Base-by-base conservation (phyloP, 37 sponge, comb jelly and placozoan genomes). In the Axinella damicornis region DNA sequence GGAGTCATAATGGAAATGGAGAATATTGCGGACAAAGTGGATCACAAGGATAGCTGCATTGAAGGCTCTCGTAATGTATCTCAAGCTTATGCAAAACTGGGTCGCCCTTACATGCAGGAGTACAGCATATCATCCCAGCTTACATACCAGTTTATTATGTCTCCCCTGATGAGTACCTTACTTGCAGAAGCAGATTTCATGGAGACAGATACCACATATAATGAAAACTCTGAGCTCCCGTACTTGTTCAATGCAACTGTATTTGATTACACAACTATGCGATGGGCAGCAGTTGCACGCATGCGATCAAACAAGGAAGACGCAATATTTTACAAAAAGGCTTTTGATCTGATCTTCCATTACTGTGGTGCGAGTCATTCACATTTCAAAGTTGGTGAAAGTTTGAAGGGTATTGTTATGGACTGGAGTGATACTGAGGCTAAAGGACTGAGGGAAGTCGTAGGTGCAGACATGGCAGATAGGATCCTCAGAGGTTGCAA, bases 401-500 rank as follows among this genome's bases (percentile, higher is more conserved):
- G 57, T 31, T 17, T 53, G 20, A 74, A 74, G 24, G 76, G 76
- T 25, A 74, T 74, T 25, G 27, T 74, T 53, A 28, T 74, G 11
- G 76, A 74, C n/a, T 74, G 76, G 76, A 74, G 76, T 56, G 76
- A 74, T 58, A 74, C 72, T 13, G 76, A 74, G 31, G 28, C 76
- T 74, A 74, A 74, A 74, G 76, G 76, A 27, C 19, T 36, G 14
- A 16, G 72, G 18, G 72, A 71, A 39, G 72, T 65, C 14, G 32
- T 65, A 30, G 68, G 68, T 65, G 68, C 15, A 65, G 24, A 65
- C 24, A 19, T 27, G 15, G 20, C 68, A 22, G 68, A 65, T 19
- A 56, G 17, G 17, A 17, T 56, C 34, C 19, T 70, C 17, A 70
- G 22, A 13, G 36, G 37, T 6, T 70, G 71, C 13, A 77, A 77